Conservation (phyloP, 1,140 invertebrate genomes). For the Diorhabda elongata region DNA sequence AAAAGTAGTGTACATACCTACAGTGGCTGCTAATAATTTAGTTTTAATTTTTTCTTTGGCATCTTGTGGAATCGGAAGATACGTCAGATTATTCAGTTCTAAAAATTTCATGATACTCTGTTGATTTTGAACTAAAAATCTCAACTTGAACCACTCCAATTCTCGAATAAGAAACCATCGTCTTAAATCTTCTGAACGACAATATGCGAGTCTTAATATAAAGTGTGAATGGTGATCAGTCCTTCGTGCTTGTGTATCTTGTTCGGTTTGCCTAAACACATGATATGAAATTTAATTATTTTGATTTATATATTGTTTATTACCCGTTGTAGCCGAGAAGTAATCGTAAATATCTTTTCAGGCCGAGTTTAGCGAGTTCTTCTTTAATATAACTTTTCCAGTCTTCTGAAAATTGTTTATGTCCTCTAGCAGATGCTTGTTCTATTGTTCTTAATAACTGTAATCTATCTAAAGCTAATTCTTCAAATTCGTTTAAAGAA, state of each 20-base stretch:
- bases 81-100: slow-evolving; percentile 56
- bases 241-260: slow-evolving; percentile 61
- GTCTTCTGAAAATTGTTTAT: slow-evolving; percentile 63
- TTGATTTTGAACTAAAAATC: slow-evolving; percentile 65
- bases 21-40: slow-evolving; percentile 30
- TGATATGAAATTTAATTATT: neutral
- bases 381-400: slow-evolving; percentile 65
- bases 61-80: slow-evolving; percentile 58
- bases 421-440: slow-evolving; percentile 60
- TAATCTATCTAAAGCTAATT: slow-evolving; percentile 77
- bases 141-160: slow-evolving; percentile 82
- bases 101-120: slow-evolving; percentile 69
- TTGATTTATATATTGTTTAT: neutral
- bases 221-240: slow-evolving; percentile 92
- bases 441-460: slow-evolving; percentile 75
- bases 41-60: slow-evolving; percentile 56
- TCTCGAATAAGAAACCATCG: slow-evolving; percentile 89
- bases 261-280: slow-evolving; percentile 46
- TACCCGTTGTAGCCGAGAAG: slow-evolving; percentile 26
- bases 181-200: slow-evolving; percentile 75
- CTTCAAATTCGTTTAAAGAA: slow-evolving; percentile 81
- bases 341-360: slow-evolving; percentile 53
- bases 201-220: slow-evolving; percentile 87
- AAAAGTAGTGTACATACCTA: neutral
- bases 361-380: slow-evolving; percentile 67